phyloP scores from a whole-genome alignment of 2,113 vertebrate species.

The Pseudopodoces humilis region DNA sequence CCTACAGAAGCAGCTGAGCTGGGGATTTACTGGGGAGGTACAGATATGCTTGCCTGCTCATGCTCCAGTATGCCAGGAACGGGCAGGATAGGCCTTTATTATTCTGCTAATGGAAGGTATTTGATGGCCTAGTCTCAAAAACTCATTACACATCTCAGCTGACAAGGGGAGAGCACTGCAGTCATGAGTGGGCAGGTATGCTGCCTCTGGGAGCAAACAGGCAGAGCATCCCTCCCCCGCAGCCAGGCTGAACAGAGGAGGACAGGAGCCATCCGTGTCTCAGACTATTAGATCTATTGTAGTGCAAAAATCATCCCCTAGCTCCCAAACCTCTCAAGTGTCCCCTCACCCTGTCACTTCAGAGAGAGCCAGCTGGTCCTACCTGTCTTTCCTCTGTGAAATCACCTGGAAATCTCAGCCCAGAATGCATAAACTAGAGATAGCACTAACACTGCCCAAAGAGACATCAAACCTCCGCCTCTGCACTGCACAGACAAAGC shows the following conservation, averaged over 20 bases:
- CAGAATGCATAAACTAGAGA: neutral
- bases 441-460: neutral
- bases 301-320: neutral
- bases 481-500: neutral
- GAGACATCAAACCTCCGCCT: neutral
- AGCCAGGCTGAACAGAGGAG: neutral
- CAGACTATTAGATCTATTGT: neutral
- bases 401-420: neutral
- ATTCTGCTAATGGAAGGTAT: neutral
- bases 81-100: neutral
- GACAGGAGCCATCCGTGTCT: neutral
- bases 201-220: neutral
- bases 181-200: neutral
- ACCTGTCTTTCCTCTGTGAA: neutral
- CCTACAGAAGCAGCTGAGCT: neutral
- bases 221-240: neutral
- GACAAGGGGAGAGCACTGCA: neutral
- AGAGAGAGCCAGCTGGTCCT: neutral
- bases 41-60: neutral
- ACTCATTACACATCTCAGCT: neutral
- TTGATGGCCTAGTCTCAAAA: neutral
- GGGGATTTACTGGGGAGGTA: neutral
- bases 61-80: neutral
- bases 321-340: fast-evolving
- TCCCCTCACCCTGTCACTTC: neutral